Conservation (phyloP, 2,113 vertebrate species). For the Reinhardtius hippoglossoides region DNA sequence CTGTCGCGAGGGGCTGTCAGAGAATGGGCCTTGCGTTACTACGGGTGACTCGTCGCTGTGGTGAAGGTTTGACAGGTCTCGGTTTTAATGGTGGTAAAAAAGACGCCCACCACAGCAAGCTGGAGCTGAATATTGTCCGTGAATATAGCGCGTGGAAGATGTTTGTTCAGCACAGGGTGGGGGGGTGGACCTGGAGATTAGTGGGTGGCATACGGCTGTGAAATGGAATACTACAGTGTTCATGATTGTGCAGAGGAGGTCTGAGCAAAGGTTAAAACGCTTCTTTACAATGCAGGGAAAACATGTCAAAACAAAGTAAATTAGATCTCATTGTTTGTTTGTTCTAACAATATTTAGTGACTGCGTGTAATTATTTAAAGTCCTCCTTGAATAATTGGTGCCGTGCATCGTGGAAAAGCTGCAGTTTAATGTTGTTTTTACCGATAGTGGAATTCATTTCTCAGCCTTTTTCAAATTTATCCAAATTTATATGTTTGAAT, state of each 20-base stretch:
- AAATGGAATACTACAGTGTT: conserved; percentile 38
- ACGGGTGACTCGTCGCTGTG: conserved; percentile 21
- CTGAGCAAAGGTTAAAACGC: conserved; percentile 9
- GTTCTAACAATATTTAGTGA: not conserved
- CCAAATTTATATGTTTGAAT: not conserved
- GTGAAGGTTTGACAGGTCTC: conserved; percentile 31
- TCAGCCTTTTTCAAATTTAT: too few relatives aligned
- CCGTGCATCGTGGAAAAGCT: not conserved
- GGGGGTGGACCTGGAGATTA: conserved; percentile 5
- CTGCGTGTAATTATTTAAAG: not conserved
- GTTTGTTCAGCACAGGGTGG: conserved; percentile 31
- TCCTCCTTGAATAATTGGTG: not conserved
- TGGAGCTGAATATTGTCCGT: conserved; percentile 24
- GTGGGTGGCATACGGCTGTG: conserved; percentile 49
- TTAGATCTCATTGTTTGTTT: conserved; percentile 2
- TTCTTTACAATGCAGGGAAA: too few relatives aligned
- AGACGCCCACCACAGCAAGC: not conserved
- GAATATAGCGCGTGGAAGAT: conserved; percentile 36
- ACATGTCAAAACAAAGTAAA: not conserved
- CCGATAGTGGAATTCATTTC: not conserved
- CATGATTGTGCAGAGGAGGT: not conserved
- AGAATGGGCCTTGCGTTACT: conserved; percentile 22
- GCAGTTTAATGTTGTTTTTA: not conserved
- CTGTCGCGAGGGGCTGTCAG: conserved; percentile 40
- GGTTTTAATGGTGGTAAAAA: conserved; percentile 34